Percentiles rank a stretch among this genome's conserved stretches.
phyloP scores from a whole-genome alignment of 2,888 invertebrate genomes.

The Athalia cordata region DNA sequence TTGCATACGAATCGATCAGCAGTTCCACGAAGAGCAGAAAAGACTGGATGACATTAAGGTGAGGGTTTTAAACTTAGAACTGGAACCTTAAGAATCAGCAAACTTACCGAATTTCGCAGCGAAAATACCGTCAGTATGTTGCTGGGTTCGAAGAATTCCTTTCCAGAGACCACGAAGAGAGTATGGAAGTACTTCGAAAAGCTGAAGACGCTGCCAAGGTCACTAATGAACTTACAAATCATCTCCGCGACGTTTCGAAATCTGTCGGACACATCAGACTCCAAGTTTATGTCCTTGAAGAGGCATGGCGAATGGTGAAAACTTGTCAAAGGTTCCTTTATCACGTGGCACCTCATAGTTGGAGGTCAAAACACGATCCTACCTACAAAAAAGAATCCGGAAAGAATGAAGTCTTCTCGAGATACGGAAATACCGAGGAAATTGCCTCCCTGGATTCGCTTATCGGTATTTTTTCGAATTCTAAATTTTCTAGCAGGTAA shows the following conservation, averaged over 20 bases:
- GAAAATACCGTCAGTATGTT: slow-evolving; percentile 75
- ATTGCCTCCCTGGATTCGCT: slow-evolving; percentile 58
- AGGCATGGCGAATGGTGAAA: slow-evolving; percentile 78
- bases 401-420: slow-evolving; percentile 54
- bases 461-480: slow-evolving; percentile 54
- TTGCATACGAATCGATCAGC: slow-evolving; percentile 76
- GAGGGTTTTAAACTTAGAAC: not conserved
- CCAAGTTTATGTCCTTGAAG: slow-evolving; percentile 78
- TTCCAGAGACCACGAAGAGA: slow-evolving; percentile 78
- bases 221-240: slow-evolving; percentile 65
- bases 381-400: slow-evolving; percentile 50
- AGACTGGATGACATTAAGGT: slow-evolving; percentile 74
- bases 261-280: slow-evolving; percentile 64
- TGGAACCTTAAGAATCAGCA: no score
- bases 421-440: slow-evolving; percentile 53
- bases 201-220: slow-evolving; percentile 74
- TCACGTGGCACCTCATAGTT: slow-evolving; percentile 79
- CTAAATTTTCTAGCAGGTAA: not conserved
- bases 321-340: slow-evolving; percentile 83
- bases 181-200: slow-evolving; percentile 76
- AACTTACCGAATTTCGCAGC: slow-evolving; percentile 13
- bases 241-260: slow-evolving; percentile 54
- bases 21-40: slow-evolving; percentile 75
- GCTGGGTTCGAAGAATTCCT: slow-evolving; percentile 79
- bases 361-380: slow-evolving; percentile 76